Evolutionary conservation across 2,797 vertebrate species (phyloP).

Genomic region (Falco rusticolus): DNA sequence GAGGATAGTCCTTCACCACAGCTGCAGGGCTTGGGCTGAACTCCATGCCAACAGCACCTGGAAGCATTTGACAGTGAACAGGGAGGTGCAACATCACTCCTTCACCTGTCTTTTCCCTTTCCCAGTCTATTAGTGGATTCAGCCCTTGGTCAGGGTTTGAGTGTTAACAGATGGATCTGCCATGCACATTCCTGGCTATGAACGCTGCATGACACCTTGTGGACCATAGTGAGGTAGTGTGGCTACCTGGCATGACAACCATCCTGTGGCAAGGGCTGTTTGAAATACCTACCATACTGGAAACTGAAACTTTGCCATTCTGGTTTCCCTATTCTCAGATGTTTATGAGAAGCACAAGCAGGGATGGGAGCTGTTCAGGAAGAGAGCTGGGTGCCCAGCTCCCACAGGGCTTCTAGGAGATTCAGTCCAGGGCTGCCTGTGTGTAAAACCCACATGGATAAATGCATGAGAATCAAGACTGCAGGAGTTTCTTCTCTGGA

Average conservation of each 20-base stretch:
- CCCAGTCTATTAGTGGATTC: background rate
- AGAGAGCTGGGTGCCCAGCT: background rate
- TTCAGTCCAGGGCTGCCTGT: background rate
- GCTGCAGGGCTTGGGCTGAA: background rate
- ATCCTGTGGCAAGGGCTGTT: background rate
- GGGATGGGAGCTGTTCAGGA: background rate
- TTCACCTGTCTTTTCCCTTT: background rate
- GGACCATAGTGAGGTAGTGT: rapidly evolving
- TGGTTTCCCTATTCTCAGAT: background rate
- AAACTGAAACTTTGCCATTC: background rate
- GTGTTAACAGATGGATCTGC: background rate
- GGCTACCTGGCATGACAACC: background rate
- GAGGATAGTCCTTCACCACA: background rate
- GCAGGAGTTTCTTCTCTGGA: constrained; percentile 4
- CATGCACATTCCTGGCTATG: rapidly evolving
- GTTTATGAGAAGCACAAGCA: background rate
- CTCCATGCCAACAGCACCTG: background rate
- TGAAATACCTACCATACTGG: background rate
- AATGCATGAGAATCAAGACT: background rate
- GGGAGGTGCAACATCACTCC: background rate
- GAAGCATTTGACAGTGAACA: too few relatives aligned
- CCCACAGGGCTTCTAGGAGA: background rate
- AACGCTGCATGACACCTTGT: background rate
- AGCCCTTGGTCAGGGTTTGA: background rate
- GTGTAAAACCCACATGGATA: background rate